These are phyloP conservation scores for Alcis repandata DNA, from an alignment of 2,888 invertebrate species.

Conservation along the genomic window DNA sequence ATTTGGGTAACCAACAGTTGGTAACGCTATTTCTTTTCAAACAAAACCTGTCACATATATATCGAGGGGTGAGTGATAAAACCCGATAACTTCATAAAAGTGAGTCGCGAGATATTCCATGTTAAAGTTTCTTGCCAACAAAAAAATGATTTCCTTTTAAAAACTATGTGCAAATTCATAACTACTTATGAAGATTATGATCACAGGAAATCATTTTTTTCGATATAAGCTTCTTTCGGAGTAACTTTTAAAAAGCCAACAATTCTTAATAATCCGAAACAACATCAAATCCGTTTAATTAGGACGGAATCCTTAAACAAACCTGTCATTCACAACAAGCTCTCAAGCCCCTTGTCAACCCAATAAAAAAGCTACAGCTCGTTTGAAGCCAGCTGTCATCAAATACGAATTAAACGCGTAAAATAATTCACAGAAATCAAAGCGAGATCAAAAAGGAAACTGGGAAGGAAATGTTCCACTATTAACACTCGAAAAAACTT, in stretches of 20 bases:
- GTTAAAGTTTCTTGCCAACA: too few species aligned
- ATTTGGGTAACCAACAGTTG: too few species aligned
- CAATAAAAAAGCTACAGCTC: conserved; percentile 32
- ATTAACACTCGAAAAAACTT: conserved; percentile 32
- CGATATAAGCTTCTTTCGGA: too few species aligned
- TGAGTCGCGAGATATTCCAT: too few species aligned
- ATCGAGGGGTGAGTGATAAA: too few species aligned
- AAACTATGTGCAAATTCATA: too few species aligned
- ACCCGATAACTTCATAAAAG: too few species aligned
- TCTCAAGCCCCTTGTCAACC: conserved; percentile 24
- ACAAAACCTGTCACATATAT: too few species aligned
- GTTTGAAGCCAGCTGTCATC: conserved; percentile 47
- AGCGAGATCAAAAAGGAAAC: conserved; percentile 54
- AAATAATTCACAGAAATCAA: conserved; percentile 62
- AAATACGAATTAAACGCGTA: conserved; percentile 50
- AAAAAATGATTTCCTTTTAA: too few species aligned
- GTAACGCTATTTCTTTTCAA: too few species aligned
- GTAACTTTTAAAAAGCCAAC: neutral
- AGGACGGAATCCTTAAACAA: conserved; percentile 17
- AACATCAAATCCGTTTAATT: conserved; percentile 17
- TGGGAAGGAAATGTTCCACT: conserved; percentile 34
- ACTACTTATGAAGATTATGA: too few species aligned
- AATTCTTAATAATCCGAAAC: conserved; percentile 1
- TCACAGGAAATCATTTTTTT: too few species aligned
- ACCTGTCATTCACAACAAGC: conserved; percentile 27